phyloP scores from a whole-genome alignment of 92 coral and sea anemone genomes.

The Metridium senile region DNA sequence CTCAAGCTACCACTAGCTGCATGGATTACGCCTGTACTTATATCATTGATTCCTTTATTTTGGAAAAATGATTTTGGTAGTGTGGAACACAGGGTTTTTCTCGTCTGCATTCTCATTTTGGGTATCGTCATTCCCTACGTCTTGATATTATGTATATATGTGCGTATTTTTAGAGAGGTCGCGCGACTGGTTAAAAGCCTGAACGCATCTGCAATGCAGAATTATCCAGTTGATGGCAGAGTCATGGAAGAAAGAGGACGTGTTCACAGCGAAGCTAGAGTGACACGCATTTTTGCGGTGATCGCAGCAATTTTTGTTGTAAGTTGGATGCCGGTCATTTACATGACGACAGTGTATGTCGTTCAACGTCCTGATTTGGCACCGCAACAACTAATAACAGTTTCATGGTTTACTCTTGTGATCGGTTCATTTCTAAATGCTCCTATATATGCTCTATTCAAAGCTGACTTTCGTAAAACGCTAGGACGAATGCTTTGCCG shows the following conservation, averaged over 20 bases:
- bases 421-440: slow-evolving; percentile 73
- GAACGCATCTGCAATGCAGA: slow-evolving; percentile 40
- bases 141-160: slow-evolving; percentile 68
- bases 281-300: slow-evolving; percentile 77
- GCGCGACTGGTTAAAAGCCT: slow-evolving; percentile 65
- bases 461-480: slow-evolving; percentile 76
- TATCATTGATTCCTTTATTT: slow-evolving; percentile 59
- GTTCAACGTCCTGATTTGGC: slow-evolving; percentile 41
- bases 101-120: slow-evolving; percentile 59
- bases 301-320: slow-evolving; percentile 76
- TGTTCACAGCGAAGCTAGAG: slow-evolving; percentile 74
- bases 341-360: slow-evolving; percentile 77
- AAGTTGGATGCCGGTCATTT: slow-evolving; percentile 81
- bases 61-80: slow-evolving; percentile 50
- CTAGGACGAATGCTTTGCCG: slow-evolving; percentile 41
- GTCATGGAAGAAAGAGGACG: slow-evolving; percentile 61
- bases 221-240: slow-evolving; percentile 34
- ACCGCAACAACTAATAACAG: slow-evolving; percentile 46
- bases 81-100: slow-evolving; percentile 39
- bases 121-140: slow-evolving; percentile 70
- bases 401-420: slow-evolving; percentile 83
- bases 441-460: slow-evolving; percentile 75
- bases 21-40: slow-evolving; percentile 68
- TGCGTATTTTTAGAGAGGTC: slow-evolving; percentile 80
- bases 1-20: slow-evolving; percentile 55